Percentiles rank a stretch among this genome's conserved stretches.
These are phyloP conservation scores for Mus pahari DNA, from an alignment of 2,113 vertebrate species.

Conservation along the genomic window DNA sequence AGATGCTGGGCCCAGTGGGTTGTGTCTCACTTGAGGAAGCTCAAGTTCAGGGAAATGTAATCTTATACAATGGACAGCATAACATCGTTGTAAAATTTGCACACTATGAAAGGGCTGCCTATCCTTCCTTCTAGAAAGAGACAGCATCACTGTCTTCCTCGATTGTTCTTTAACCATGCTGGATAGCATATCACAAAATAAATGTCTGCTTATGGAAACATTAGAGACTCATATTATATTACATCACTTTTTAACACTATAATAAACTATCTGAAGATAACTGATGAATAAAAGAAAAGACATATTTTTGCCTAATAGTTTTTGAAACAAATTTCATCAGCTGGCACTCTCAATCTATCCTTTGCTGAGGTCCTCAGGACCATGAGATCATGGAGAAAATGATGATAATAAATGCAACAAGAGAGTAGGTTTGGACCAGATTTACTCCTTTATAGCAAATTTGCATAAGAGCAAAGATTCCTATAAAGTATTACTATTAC, in stretches of 20 bases:
- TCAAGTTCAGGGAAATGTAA: background rate
- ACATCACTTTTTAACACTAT: background rate
- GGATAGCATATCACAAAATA: background rate
- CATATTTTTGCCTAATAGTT: background rate
- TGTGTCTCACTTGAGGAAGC: background rate
- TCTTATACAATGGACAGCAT: background rate
- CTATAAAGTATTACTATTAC: background rate
- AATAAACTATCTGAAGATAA: background rate
- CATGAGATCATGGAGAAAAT: background rate
- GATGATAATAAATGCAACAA: background rate
- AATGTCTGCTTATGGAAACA: background rate
- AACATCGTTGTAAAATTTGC: background rate
- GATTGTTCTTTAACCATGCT: background rate
- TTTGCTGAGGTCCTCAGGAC: fast-evolving
- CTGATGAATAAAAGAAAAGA: background rate
- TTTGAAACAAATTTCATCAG: background rate
- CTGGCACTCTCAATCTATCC: background rate
- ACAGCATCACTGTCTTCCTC: background rate
- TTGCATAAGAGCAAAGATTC: background rate
- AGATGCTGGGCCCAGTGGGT: background rate
- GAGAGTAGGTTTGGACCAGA: no score
- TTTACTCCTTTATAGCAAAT: background rate
- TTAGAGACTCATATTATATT: background rate
- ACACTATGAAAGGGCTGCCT: background rate
- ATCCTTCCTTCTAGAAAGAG: background rate